A percentile compares a stretch with the other conserved stretches of the same genome.
These are phyloP conservation scores for Elymnias hypermnestra DNA, from an alignment of 1,140 invertebrate genomes.

Conservation along the genomic window DNA sequence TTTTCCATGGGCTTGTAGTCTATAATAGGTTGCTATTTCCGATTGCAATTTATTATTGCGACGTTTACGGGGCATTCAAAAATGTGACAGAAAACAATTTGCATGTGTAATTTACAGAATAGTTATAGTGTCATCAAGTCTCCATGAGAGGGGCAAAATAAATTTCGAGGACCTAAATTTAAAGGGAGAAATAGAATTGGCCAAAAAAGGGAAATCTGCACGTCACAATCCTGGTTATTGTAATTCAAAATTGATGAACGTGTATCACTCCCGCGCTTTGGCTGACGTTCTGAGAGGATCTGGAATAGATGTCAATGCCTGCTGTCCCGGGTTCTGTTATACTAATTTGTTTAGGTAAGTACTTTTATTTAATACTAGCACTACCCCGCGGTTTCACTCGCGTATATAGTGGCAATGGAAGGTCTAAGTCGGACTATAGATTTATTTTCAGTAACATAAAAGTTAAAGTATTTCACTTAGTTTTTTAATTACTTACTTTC, in stretches of 20 bases:
- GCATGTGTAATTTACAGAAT: constrained; percentile 30
- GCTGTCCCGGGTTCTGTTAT: constrained; percentile 91
- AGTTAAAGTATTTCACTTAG: too few species aligned
- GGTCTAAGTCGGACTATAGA: too few species aligned
- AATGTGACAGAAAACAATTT: too few species aligned
- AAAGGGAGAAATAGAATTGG: constrained; percentile 57
- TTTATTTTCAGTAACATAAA: too few species aligned
- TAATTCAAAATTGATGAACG: constrained; percentile 88
- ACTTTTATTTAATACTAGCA: neutral
- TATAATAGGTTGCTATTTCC: too few species aligned
- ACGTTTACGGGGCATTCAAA: too few species aligned
- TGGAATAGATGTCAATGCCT: constrained; percentile 83
- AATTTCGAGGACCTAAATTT: constrained; percentile 83
- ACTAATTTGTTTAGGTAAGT: constrained; percentile 78
- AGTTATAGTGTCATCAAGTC: constrained; percentile 72
- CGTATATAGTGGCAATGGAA: too few species aligned
- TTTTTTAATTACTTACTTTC: too few species aligned
- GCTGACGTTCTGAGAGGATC: constrained; percentile 75
- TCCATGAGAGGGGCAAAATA: constrained; percentile 76
- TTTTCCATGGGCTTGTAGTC: too few species aligned
- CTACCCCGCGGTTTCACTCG: too few species aligned
- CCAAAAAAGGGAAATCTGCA: constrained; percentile 43
- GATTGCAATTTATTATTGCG: too few species aligned
- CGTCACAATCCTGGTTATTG: constrained; percentile 83
- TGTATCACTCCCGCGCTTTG: constrained; percentile 81